Conservation (phyloP, 2,797 vertebrate genomes). For the Chaetodon trifasciatus region DNA sequence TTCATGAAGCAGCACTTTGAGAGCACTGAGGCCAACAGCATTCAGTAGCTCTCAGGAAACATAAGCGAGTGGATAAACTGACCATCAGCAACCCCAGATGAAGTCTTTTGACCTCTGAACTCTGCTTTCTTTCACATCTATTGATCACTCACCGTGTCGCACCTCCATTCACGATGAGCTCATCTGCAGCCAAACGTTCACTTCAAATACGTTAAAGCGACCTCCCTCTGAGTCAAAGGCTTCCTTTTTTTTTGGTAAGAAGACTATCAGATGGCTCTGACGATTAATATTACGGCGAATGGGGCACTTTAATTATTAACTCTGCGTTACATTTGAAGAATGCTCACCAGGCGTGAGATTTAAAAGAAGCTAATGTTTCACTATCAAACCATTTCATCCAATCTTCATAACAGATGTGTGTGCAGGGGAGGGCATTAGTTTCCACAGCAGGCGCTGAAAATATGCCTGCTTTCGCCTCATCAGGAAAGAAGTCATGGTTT, state of each 20-base stretch:
- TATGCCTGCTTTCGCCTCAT: conserved; percentile 75
- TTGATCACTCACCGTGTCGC: conserved; percentile 26
- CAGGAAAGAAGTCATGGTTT: conserved; percentile 74
- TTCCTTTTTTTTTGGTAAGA: conserved; percentile 34
- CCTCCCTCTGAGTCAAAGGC: conserved; percentile 58
- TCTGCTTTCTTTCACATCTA: conserved; percentile 18
- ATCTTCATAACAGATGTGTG: conserved; percentile 79
- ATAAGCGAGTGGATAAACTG: conserved; percentile 32
- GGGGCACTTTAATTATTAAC: conserved; percentile 86
- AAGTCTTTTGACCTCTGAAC: conserved; percentile 35
- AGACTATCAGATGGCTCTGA: conserved; percentile 69
- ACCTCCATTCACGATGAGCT: conserved; percentile 52
- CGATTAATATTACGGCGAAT: conserved; percentile 77
- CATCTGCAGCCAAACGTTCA: conserved; percentile 61
- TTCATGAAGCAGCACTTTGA: conserved; percentile 25
- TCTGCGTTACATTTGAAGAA: conserved; percentile 85
- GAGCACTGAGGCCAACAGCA: conserved; percentile 18
- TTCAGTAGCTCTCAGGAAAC: conserved; percentile 17
- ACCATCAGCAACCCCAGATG: conserved; percentile 18
- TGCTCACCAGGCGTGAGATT: conserved; percentile 82
- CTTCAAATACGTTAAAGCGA: conserved; percentile 61
- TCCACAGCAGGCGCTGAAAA: conserved; percentile 73
- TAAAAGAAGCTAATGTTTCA: conserved; percentile 87
- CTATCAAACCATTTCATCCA: conserved; percentile 83
- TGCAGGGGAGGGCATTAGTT: conserved; percentile 73